phyloP scores from a whole-genome alignment of 2,888 invertebrate species.

The Aricia artaxerxes region DNA sequence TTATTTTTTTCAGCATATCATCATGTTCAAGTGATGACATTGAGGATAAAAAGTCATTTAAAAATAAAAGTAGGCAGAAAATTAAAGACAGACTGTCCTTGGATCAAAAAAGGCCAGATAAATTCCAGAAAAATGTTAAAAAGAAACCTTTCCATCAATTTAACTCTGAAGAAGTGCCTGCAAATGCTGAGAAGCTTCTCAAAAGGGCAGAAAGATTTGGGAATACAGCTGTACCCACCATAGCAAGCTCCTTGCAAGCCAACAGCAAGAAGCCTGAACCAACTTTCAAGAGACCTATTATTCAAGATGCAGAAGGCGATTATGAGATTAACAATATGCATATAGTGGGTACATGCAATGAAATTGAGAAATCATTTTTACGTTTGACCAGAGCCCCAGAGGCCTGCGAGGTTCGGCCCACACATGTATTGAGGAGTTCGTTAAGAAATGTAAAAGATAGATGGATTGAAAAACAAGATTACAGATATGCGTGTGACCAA shows the following conservation, averaged over 20 bases:
- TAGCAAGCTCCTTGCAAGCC: slow-evolving; percentile 69
- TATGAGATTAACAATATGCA: slow-evolving; percentile 93
- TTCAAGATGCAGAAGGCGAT: slow-evolving; percentile 84
- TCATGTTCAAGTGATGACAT: slow-evolving; percentile 78
- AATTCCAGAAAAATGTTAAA: slow-evolving; percentile 75
- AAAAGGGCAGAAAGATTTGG: slow-evolving; percentile 95
- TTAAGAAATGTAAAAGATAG: slow-evolving; percentile 94
- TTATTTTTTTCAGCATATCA: slow-evolving; percentile 68
- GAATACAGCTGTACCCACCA: slow-evolving; percentile 71
- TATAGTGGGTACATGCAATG: slow-evolving; percentile 96
- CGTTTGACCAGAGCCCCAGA: slow-evolving; percentile 97
- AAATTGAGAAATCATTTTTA: slow-evolving; percentile 97
- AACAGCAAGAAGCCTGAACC: slow-evolving; percentile 59
- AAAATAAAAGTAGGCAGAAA: slow-evolving; percentile 72
- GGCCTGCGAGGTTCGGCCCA: slow-evolving; percentile 94
- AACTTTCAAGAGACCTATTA: slow-evolving; percentile 57
- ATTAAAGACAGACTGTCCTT: slow-evolving; percentile 80
- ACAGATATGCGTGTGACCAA: slow-evolving; percentile 98
- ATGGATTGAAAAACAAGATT: slow-evolving; percentile 95
- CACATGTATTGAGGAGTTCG: slow-evolving; percentile 90
- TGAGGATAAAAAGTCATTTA: slow-evolving; percentile 70
- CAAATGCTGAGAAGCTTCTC: slow-evolving; percentile 88
- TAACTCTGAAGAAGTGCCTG: slow-evolving; percentile 83
- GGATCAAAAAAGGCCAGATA: slow-evolving; percentile 67
- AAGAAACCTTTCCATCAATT: slow-evolving; percentile 85